Conservation (phyloP, 2,888 invertebrate genomes). For the Drosophila engyochracea region DNA sequence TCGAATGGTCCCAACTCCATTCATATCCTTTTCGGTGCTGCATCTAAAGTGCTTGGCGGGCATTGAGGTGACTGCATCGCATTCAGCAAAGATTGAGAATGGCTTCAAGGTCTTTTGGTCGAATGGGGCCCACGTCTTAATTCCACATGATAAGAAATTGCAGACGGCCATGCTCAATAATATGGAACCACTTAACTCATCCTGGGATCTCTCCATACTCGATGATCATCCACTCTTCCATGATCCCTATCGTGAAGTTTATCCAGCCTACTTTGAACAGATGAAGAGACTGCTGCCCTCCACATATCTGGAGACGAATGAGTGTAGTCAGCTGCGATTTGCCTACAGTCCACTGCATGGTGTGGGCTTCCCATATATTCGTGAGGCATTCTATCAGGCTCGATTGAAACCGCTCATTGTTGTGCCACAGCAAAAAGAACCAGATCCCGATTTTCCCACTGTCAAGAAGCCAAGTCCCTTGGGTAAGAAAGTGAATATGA, state of each 20-base stretch:
- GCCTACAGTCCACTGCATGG: slow-evolving; percentile 99
- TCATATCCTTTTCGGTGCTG: slow-evolving; percentile 94
- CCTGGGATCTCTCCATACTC: slow-evolving; percentile 91
- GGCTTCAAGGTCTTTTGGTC: slow-evolving; percentile 98
- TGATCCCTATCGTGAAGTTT: slow-evolving; percentile 91
- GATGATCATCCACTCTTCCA: slow-evolving; percentile 86
- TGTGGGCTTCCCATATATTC: slow-evolving; percentile 93
- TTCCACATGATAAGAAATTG: slow-evolving; percentile 95
- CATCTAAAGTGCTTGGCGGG: slow-evolving; percentile 92
- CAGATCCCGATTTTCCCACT: slow-evolving; percentile 98
- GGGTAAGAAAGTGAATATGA: slow-evolving; percentile 29
- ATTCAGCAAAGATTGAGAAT: slow-evolving; percentile 97
- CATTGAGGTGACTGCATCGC: slow-evolving; percentile 97
- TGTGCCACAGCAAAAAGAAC: slow-evolving; percentile 90
- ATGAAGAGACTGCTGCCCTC: slow-evolving; percentile 87
- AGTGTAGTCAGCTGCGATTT: slow-evolving; percentile 88
- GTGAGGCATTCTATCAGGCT: slow-evolving; percentile 91
- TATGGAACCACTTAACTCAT: slow-evolving; percentile 91
- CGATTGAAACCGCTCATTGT: slow-evolving; percentile 88
- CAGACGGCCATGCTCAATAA: slow-evolving; percentile 91
- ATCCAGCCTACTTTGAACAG: slow-evolving; percentile 88
- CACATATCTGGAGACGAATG: slow-evolving; percentile 86
- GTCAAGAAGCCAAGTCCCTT: slow-evolving; percentile 99
- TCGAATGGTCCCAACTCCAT: slow-evolving; percentile 95
- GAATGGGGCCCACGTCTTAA: slow-evolving; percentile 97